These are phyloP conservation scores for Tupiocoris notatus DNA, from an alignment of 2,888 invertebrate genomes.

Conservation along the genomic window DNA sequence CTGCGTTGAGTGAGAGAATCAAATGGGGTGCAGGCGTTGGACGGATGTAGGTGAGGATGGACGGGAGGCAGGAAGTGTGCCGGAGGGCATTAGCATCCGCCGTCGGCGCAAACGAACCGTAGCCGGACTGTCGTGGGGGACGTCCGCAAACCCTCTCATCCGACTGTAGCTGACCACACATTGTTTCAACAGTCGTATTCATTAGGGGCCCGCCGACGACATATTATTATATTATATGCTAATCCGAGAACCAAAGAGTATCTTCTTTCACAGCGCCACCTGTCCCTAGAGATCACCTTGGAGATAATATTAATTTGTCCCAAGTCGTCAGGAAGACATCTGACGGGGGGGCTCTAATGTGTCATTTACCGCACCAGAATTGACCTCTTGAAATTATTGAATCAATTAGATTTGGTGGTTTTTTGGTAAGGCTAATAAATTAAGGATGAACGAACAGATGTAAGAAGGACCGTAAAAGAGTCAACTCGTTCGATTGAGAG, in stretches of 20 bases:
- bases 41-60: neutral
- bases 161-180: slow-evolving; percentile 38
- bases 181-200: slow-evolving; percentile 41
- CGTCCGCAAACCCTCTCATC: neutral
- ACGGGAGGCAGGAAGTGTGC: slow-evolving; percentile 19
- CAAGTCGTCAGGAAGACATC: too few relatives aligned
- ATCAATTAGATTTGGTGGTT: too few relatives aligned
- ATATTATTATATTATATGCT: slow-evolving; percentile 41
- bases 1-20: neutral
- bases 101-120: slow-evolving; percentile 39
- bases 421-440: too few relatives aligned
- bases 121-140: neutral
- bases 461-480: too few relatives aligned
- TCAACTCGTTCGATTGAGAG: too few relatives aligned
- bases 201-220: slow-evolving; percentile 15
- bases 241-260: neutral
- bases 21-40: too few relatives aligned
- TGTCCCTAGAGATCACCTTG: slow-evolving; percentile 9
- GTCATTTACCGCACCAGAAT: too few relatives aligned
- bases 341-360: too few relatives aligned
- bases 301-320: slow-evolving; percentile 33
- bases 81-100: slow-evolving; percentile 38
- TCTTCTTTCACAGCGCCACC: slow-evolving; percentile 27
- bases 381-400: too few relatives aligned
- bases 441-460: too few relatives aligned